These are phyloP conservation scores for Columbina picui DNA, from an alignment of 2,113 vertebrate species.

Conservation along the genomic window DNA sequence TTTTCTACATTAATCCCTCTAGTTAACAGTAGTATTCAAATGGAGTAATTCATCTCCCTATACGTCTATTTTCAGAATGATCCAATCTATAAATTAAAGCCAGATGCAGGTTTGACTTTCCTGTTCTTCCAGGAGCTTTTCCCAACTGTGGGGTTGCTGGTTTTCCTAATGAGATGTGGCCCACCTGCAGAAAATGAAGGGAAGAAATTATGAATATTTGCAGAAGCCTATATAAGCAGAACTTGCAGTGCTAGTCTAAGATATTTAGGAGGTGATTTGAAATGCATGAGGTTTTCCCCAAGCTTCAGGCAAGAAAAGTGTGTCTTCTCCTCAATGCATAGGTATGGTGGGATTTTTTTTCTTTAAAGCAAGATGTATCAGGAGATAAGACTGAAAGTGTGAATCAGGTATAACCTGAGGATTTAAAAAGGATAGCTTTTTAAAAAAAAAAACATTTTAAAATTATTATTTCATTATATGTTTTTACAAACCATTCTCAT, in stretches of 20 bases:
- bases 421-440: background rate
- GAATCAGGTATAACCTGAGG: background rate
- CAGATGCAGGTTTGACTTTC: background rate
- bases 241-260: background rate
- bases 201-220: background rate
- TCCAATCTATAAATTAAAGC: background rate
- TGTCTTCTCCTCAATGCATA: too few species aligned
- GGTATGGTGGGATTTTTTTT: too few species aligned
- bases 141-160: background rate
- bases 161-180: background rate
- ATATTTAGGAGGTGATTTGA: background rate
- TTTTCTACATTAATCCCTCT: slow-evolving; percentile 16
- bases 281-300: fast-evolving
- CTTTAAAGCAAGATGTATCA: background rate
- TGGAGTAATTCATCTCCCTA: background rate
- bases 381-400: background rate
- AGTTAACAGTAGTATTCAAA: slow-evolving; percentile 35
- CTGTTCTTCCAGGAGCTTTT: background rate
- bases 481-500: background rate
- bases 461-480: background rate
- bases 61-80: background rate
- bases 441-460: background rate
- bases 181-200: background rate
- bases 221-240: background rate
- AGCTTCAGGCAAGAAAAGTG: background rate